These are phyloP conservation scores for Anoplopoma fimbria DNA, from an alignment of 2,113 vertebrate genomes.

Conservation along the genomic window DNA sequence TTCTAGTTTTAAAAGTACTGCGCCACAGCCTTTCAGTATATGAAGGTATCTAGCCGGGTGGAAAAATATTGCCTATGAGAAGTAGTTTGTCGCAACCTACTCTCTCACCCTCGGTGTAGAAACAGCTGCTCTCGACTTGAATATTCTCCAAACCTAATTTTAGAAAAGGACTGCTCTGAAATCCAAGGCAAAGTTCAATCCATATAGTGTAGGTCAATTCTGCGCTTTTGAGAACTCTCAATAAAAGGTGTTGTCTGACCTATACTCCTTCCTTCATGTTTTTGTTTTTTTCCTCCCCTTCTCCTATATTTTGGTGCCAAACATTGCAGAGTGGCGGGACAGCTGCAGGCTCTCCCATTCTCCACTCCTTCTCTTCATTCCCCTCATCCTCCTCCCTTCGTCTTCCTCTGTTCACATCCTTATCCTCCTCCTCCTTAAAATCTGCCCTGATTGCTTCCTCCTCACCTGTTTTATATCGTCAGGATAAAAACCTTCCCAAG, in stretches of 20 bases:
- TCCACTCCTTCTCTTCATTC: conserved; percentile 56
- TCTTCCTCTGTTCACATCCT: conserved; percentile 69
- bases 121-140: conserved; percentile 8
- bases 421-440: conserved; percentile 58
- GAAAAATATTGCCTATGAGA: conserved; percentile 10
- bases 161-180: conserved; percentile 33
- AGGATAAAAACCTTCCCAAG: conserved; percentile 39
- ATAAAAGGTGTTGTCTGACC: conserved; percentile 72
- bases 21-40: not conserved
- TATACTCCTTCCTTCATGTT: conserved; percentile 56
- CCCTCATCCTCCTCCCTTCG: conserved; percentile 53
- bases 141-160: conserved; percentile 45
- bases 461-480: conserved; percentile 48
- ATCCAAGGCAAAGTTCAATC: conserved; percentile 51
- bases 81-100: not conserved
- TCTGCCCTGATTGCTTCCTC: conserved; percentile 55
- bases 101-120: not conserved
- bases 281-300: conserved; percentile 41
- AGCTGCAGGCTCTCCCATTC: conserved; percentile 77
- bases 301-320: conserved; percentile 72
- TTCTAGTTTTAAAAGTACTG: conserved; percentile 6
- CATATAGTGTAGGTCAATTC: conserved; percentile 55
- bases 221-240: conserved; percentile 42
- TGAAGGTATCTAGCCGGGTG: not conserved
- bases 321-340: conserved; percentile 65